Base-by-base conservation (phyloP, 2,888 invertebrate species). In the Plagodis dolabraria region DNA sequence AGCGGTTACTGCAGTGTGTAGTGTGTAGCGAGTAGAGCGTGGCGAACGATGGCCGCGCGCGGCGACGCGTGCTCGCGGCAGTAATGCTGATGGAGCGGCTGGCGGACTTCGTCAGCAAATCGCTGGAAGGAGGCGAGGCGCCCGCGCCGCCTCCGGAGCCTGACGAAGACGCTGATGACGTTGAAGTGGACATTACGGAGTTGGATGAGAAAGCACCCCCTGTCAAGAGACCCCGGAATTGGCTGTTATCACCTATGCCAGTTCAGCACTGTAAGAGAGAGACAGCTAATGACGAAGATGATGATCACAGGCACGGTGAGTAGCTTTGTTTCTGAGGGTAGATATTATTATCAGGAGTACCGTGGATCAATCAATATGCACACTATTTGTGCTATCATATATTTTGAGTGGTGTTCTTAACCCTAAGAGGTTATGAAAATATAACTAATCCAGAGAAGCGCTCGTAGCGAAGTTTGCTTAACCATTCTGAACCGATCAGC, bases 41-140 rank as follows among this genome's bases (percentile, higher is more conserved):
- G 84, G 80, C 83, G 85, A 79, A 81, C 75, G 83, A 83, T 77
- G 87, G 80, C 79, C 82, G 88, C 86, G 87, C 86, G 87, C 80
- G 85, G 77, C 75, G 82, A 71, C 84, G 83, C 83, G 86, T 79
- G 75, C 77, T 71, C 74, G 79, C 83, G 83, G 82, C 90, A 91
- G 90, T 92, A 86, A 92, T 92, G 92, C 89, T 92, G 87, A 97
- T 97, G 97, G 97, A 97, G 93, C 96, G 97, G 94, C 94, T 97
- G 87, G 96, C 97, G 81, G 96, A 97, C 94, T 97, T 97, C 93
- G 97, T 97, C 82, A 96, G 96, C 78, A 97, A 97, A 92, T 97
- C 97, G 65, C 96, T 97, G 88, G 96, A 96, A 82, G 94, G 94
- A 71, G 82, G 94, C 85, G 91, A 90, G 72, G 86, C 87, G 59